A percentile compares a stretch with the other conserved stretches of the same genome.
Conservation (phyloP, 2,888 invertebrate species). For the Nomada hirtipes region DNA sequence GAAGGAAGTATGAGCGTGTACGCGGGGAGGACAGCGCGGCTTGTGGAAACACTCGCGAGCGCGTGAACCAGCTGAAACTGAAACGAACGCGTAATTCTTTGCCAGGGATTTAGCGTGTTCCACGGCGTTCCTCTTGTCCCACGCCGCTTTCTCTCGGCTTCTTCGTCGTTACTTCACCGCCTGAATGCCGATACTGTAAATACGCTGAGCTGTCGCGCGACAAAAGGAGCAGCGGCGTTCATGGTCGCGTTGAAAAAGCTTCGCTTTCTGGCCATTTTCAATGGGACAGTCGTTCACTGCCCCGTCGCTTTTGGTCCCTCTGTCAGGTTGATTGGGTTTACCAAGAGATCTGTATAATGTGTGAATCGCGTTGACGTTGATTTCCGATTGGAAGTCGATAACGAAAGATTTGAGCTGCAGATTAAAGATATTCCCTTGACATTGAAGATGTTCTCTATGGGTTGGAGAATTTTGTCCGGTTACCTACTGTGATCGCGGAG, state of each 20-base stretch:
- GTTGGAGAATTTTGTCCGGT: too few relatives aligned
- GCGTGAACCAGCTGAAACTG: slow-evolving; percentile 24
- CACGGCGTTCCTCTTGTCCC: slow-evolving; percentile 53
- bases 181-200: slow-evolving; percentile 67
- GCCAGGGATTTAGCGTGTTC: slow-evolving; percentile 28
- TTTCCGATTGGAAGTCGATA: background rate
- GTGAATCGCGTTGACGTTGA: background rate
- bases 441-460: too few relatives aligned
- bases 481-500: too few relatives aligned
- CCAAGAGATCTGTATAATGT: background rate
- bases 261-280: slow-evolving; percentile 14
- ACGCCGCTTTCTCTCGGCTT: slow-evolving; percentile 76
- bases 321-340: background rate
- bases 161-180: slow-evolving; percentile 69
- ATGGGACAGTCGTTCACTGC: slow-evolving; percentile 19
- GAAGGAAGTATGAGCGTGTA: slow-evolving; percentile 67
- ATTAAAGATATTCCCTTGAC: too few relatives aligned
- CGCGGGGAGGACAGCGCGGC: slow-evolving; percentile 16
- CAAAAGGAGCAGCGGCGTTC: slow-evolving; percentile 29
- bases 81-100: slow-evolving; percentile 33
- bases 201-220: slow-evolving; percentile 45
- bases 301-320: slow-evolving; percentile 18
- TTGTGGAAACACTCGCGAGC: slow-evolving; percentile 10
- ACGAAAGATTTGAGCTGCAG: too few relatives aligned
- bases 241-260: slow-evolving; percentile 21